phyloP scores from a whole-genome alignment of 2,797 vertebrate genomes.

The Fistularia tabacaria region DNA sequence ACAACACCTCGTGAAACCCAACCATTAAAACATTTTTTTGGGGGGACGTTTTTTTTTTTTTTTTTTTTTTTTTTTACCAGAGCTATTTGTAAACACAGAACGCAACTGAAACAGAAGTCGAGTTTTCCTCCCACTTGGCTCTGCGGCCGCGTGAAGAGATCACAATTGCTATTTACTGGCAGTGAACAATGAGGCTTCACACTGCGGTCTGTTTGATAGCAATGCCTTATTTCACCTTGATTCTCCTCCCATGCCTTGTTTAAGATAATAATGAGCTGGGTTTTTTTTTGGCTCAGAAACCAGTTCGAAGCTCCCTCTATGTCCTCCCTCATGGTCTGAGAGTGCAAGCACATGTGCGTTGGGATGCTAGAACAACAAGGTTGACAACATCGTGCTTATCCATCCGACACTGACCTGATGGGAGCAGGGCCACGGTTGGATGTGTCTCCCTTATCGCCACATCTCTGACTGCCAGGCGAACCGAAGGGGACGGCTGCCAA shows the following conservation, averaged over 20 bases:
- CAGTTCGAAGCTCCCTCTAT: constrained; percentile 36
- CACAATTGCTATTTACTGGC: constrained; percentile 24
- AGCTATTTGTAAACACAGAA: constrained; percentile 31
- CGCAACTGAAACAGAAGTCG: constrained; percentile 22
- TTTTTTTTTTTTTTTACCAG: too few relatives aligned
- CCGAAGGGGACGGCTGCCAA: constrained; percentile 21
- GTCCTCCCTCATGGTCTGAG: constrained; percentile 21
- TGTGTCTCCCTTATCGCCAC: constrained; percentile 63
- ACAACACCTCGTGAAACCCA: constrained; percentile 28
- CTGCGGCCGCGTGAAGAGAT: constrained; percentile 4
- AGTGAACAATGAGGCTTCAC: constrained; percentile 34
- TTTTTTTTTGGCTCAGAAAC: constrained; percentile 48
- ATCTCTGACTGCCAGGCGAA: constrained; percentile 54
- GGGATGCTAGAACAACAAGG: constrained; percentile 47
- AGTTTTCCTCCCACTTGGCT: constrained; percentile 16
- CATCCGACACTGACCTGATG: constrained; percentile 61
- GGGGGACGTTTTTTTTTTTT: constrained; percentile 26
- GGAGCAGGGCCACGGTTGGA: constrained; percentile 64
- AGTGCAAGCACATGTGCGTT: constrained; percentile 45
- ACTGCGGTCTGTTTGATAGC: constrained; percentile 54
- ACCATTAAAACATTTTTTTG: constrained; percentile 32
- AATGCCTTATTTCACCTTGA: constrained; percentile 48
- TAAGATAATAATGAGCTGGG: constrained; percentile 32
- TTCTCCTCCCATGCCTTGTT: constrained; percentile 34
- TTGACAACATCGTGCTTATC: constrained; percentile 64